Conservation (phyloP, 1,140 invertebrate species). For the Lucilia cuprina region DNA sequence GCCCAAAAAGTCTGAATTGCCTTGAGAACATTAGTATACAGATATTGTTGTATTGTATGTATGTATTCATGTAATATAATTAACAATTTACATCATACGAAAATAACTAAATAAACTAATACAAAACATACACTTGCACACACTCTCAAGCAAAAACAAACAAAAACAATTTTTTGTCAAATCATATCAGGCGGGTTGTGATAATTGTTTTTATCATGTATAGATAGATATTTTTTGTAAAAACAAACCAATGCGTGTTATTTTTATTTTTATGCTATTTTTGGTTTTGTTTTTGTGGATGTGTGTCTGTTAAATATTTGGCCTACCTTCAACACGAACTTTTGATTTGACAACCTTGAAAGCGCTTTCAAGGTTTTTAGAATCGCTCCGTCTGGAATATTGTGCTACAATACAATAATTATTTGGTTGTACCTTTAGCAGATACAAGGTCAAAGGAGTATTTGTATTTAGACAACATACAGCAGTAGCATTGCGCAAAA, state of each 20-base stretch:
- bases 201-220: neutral
- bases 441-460: constrained; percentile 21
- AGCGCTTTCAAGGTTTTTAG: constrained; percentile 46
- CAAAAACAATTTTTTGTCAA: neutral
- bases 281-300: neutral
- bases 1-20: constrained; percentile 44
- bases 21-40: neutral
- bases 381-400: constrained; percentile 55
- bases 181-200: neutral
- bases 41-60: no score
- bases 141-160: neutral
- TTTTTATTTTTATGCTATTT: neutral
- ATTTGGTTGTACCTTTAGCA: constrained; percentile 1
- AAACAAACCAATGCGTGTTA: neutral
- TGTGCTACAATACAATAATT: constrained; percentile 34
- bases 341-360: constrained; percentile 56
- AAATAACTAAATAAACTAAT: neutral
- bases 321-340: constrained; percentile 47
- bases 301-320: neutral
- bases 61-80: neutral
- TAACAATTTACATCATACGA: neutral
- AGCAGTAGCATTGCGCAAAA: constrained; percentile 12
- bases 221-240: constrained; percentile 20
- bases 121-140: neutral
- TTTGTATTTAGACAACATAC: constrained; percentile 18